These are phyloP conservation scores for Heliconius ethilla DNA, from an alignment of 2,888 invertebrate species.

Conservation along the genomic window DNA sequence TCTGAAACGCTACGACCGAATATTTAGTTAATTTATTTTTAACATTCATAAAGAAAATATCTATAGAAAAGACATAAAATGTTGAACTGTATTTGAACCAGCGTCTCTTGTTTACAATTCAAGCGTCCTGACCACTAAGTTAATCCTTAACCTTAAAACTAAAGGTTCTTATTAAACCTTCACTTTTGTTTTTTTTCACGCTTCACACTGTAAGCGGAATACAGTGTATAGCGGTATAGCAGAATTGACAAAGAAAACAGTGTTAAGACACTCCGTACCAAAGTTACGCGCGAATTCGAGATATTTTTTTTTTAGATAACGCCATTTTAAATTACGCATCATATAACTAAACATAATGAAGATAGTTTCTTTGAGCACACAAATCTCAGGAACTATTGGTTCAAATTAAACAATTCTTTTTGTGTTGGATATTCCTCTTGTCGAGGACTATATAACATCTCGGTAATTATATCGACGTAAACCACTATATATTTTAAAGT, in stretches of 20 bases:
- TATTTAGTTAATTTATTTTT: background rate
- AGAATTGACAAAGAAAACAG: background rate
- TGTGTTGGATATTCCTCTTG: background rate
- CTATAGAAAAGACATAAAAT: background rate
- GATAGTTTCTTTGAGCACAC: background rate
- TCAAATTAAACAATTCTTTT: background rate
- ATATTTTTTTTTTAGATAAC: too few relatives aligned
- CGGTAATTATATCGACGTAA: too few relatives aligned
- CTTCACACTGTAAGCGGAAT: too few relatives aligned
- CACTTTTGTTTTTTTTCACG: too few relatives aligned
- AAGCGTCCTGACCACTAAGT: background rate
- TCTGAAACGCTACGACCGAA: conserved; percentile 12
- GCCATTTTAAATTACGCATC: background rate
- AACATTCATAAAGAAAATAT: background rate
- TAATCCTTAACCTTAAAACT: too few relatives aligned
- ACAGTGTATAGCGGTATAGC: too few relatives aligned
- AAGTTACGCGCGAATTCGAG: background rate
- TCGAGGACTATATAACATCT: background rate
- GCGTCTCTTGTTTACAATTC: background rate
- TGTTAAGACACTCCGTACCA: background rate
- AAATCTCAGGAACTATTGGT: background rate
- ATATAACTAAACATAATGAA: background rate
- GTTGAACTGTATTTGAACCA: background rate
- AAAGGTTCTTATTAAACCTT: background rate
- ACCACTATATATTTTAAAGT: too few relatives aligned